phyloP scores from a whole-genome alignment of 1,140 invertebrate species.

The Plectrocnemia conspersa region DNA sequence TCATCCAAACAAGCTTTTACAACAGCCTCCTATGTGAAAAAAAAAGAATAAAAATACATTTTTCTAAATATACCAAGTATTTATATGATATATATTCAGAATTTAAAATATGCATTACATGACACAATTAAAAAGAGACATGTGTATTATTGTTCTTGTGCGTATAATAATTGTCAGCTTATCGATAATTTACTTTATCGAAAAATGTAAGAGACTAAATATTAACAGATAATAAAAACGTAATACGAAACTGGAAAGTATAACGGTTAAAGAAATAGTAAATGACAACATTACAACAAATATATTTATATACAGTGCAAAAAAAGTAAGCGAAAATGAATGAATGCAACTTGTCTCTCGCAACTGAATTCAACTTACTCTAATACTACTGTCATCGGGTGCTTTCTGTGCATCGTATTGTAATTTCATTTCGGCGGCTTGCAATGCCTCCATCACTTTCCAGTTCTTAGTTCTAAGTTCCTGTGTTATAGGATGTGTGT shows the following conservation, averaged over 20 bases:
- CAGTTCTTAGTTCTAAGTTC: slow-evolving; percentile 80
- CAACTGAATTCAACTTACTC: slow-evolving; percentile 45
- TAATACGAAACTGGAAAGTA: too few relatives aligned
- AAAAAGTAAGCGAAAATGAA: neutral
- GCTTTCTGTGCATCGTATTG: slow-evolving; percentile 45
- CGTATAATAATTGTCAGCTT: too few relatives aligned
- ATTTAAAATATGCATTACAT: too few relatives aligned
- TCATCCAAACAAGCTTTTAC: slow-evolving; percentile 51
- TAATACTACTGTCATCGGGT: slow-evolving; percentile 43
- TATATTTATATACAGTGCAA: neutral
- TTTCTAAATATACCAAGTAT: too few relatives aligned
- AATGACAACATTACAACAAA: neutral
- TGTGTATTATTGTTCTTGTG: too few relatives aligned
- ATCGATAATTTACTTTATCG: too few relatives aligned
- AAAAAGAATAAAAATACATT: too few relatives aligned
- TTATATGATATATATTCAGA: too few relatives aligned
- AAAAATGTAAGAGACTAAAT: too few relatives aligned
- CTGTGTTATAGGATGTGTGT: slow-evolving; percentile 46
- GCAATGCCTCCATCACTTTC: slow-evolving; percentile 82
- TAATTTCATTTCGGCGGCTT: slow-evolving; percentile 61
- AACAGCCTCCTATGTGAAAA: slow-evolving; percentile 47
- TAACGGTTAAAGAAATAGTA: too few relatives aligned
- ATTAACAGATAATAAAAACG: too few relatives aligned
- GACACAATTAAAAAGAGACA: too few relatives aligned
- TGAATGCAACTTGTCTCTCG: neutral